phyloP scores from a whole-genome alignment of 2,888 invertebrate genomes.

The Deroplatys truncata region DNA sequence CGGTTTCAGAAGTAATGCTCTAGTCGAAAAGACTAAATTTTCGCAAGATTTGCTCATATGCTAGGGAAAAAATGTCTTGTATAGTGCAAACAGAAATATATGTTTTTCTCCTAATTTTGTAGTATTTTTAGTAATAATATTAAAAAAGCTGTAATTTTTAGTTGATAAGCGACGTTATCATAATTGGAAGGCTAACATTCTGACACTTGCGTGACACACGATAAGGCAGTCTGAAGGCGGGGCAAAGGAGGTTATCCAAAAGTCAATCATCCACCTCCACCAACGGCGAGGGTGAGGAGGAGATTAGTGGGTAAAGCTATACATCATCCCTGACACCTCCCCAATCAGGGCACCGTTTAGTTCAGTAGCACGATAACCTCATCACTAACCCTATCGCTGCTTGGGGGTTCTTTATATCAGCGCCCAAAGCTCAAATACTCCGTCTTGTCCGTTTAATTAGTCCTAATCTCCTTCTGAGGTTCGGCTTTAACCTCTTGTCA shows the following conservation, averaged over 20 bases:
- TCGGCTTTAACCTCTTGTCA: neutral
- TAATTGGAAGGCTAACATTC: neutral
- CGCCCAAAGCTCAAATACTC: neutral
- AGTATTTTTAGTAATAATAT: no score
- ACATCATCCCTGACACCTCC: neutral
- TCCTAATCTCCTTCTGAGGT: neutral
- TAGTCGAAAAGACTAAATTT: no score
- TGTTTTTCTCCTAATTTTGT: no score
- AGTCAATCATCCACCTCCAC: neutral
- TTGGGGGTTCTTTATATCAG: neutral
- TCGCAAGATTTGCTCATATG: no score
- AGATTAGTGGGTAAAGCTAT: neutral
- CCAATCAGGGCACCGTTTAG: neutral
- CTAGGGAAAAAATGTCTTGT: no score
- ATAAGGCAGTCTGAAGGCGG: neutral
- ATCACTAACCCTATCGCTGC: neutral
- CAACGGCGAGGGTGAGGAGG: neutral
- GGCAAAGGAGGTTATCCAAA: neutral
- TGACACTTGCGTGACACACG: neutral
- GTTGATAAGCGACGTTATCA: neutral
- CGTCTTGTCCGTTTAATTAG: neutral
- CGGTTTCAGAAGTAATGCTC: no score
- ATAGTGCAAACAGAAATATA: no score
- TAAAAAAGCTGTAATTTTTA: neutral
- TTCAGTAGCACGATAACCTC: neutral